These are phyloP conservation scores for Hydrotaea cyrtoneurina DNA, from an alignment of 2,888 invertebrate species.

Conservation along the genomic window DNA sequence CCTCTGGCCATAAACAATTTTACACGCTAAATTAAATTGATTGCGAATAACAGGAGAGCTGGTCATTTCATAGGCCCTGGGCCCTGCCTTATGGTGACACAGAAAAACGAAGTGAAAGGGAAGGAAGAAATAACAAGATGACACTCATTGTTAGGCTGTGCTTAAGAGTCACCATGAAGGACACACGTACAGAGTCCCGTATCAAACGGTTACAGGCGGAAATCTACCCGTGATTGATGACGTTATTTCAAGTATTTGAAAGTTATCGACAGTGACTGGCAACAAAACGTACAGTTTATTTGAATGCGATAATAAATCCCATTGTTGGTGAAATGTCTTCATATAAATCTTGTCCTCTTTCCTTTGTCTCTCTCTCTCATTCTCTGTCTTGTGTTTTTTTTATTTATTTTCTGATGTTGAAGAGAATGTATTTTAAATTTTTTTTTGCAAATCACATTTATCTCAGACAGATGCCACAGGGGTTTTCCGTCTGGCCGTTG, in stretches of 20 bases:
- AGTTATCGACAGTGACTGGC: background rate
- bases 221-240: background rate
- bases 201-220: background rate
- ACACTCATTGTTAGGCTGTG: background rate
- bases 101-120: background rate
- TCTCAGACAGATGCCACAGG: slow-evolving; percentile 10
- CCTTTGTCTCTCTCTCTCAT: no score
- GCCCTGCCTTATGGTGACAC: background rate
- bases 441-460: slow-evolving; percentile 7
- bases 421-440: background rate
- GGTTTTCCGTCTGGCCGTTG: background rate
- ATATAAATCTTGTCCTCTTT: background rate
- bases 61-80: background rate
- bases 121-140: background rate
- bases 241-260: background rate
- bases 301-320: slow-evolving; percentile 9
- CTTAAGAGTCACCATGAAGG: background rate
- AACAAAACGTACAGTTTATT: background rate
- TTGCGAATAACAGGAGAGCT: background rate
- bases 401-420: background rate
- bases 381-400: background rate
- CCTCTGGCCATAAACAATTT: background rate
- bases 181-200: background rate
- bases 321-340: background rate
- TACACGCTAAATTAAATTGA: slow-evolving; percentile 7